phyloP scores from a whole-genome alignment of 2,113 vertebrate species.

The Edolisoma coerulescens region DNA sequence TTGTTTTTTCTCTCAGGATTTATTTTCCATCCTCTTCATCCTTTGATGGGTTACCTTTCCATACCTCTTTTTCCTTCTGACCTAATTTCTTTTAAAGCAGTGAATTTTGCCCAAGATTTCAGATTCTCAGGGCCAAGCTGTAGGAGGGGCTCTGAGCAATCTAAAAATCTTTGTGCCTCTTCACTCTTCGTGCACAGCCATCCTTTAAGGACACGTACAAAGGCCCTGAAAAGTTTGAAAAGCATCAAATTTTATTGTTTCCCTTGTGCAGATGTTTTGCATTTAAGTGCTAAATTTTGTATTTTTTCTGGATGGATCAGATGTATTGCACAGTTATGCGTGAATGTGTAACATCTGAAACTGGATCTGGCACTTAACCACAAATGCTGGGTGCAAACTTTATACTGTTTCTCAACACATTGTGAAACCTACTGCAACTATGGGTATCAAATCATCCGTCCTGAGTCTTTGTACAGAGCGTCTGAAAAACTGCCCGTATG shows the following conservation, averaged over 20 bases:
- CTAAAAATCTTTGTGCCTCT: not conserved
- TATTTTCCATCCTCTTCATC: not conserved
- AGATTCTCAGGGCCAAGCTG: not conserved
- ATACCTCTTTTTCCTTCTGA: not conserved
- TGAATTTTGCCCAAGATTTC: not conserved
- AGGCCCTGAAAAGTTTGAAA: not conserved
- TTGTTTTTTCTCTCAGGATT: not conserved
- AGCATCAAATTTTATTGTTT: not conserved
- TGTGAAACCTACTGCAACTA: not conserved
- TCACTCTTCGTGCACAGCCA: not conserved
- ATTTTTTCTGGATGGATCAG: not conserved
- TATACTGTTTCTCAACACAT: not conserved
- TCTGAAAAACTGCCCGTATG: not conserved
- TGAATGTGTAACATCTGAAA: not conserved
- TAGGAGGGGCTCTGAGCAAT: not conserved
- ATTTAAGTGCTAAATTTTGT: not conserved
- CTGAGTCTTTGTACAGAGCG: not conserved
- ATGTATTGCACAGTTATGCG: rapidly evolving
- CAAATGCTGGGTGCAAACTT: not conserved
- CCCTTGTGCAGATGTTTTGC: not conserved
- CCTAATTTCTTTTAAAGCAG: not conserved
- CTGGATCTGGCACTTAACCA: not conserved
- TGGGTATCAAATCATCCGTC: not conserved
- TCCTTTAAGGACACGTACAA: not conserved
- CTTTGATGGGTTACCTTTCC: not conserved